Percentiles rank a stretch among this genome's conserved stretches.
phyloP scores from a whole-genome alignment of 2,113 vertebrate genomes.

The Junco hyemalis region DNA sequence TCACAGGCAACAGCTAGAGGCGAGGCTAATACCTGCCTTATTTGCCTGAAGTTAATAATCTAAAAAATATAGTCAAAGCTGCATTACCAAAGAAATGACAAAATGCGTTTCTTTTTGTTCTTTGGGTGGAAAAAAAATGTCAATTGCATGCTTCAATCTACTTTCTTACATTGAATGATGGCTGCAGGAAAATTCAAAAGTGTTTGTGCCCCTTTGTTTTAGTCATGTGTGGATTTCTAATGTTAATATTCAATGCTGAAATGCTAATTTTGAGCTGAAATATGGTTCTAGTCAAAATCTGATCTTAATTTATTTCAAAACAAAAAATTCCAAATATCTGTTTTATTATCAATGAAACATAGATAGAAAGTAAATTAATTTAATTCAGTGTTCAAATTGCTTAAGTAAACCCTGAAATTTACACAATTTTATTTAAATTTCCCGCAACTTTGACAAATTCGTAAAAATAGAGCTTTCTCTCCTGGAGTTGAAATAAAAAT shows the following conservation, averaged over 20 bases:
- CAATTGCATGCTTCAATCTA: background rate
- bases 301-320: background rate
- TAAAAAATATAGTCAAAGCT: background rate
- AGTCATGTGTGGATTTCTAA: background rate
- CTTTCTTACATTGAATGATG: background rate
- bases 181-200: background rate
- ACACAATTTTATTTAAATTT: background rate
- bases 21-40: background rate
- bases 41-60: background rate
- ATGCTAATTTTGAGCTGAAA: background rate
- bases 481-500: background rate
- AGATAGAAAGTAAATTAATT: background rate
- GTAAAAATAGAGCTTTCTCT: background rate
- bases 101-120: background rate
- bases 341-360: background rate
- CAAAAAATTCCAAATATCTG: background rate
- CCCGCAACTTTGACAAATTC: background rate
- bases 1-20: slow-evolving; percentile 24
- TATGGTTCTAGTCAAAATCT: background rate
- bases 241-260: background rate
- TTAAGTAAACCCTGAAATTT: background rate
- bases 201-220: background rate
- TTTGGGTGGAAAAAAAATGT: background rate
- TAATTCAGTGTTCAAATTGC: background rate
- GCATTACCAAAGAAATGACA: background rate